Percentiles rank a stretch among this genome's conserved stretches.
Conservation (phyloP, 2,888 invertebrate species). For the Acrobasis consociella region DNA sequence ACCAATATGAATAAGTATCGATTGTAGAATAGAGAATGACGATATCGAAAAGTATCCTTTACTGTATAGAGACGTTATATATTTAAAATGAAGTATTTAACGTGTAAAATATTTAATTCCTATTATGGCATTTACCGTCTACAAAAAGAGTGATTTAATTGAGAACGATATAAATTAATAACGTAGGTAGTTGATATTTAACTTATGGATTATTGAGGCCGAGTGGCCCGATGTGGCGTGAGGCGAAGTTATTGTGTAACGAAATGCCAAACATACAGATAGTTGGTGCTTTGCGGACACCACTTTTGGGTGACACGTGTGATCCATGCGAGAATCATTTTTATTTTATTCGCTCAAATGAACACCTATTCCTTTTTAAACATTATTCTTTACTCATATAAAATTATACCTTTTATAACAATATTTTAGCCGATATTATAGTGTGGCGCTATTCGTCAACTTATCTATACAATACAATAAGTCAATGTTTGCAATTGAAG, state of each 20-base stretch:
- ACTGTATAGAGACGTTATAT: constrained; percentile 39
- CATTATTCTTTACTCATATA: too few species aligned
- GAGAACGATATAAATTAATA: constrained; percentile 70
- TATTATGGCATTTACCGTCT: constrained; percentile 81
- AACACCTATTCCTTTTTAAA: too few species aligned
- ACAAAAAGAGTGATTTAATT: constrained; percentile 74
- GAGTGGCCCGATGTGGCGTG: not conserved
- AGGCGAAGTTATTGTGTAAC: constrained; percentile 39
- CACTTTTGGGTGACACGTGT: constrained; percentile 56
- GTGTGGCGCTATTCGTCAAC: too few species aligned
- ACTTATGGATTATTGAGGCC: constrained; percentile 58
- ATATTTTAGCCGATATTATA: too few species aligned
- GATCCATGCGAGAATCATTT: constrained; percentile 44
- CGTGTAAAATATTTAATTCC: constrained; percentile 75
- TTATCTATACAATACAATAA: too few species aligned
- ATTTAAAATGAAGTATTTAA: constrained; percentile 52
- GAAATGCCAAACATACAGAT: constrained; percentile 69
- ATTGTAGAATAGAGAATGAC: constrained; percentile 44
- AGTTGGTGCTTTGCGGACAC: constrained; percentile 52
- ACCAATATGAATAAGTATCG: constrained; percentile 59
- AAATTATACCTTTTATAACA: too few species aligned
- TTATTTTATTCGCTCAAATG: too few species aligned
- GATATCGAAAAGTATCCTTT: constrained; percentile 53
- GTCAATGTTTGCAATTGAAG: too few species aligned
- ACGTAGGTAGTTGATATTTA: constrained; percentile 67